phyloP scores from a whole-genome alignment of 2,113 vertebrate species.

The Thunnus thynnus region DNA sequence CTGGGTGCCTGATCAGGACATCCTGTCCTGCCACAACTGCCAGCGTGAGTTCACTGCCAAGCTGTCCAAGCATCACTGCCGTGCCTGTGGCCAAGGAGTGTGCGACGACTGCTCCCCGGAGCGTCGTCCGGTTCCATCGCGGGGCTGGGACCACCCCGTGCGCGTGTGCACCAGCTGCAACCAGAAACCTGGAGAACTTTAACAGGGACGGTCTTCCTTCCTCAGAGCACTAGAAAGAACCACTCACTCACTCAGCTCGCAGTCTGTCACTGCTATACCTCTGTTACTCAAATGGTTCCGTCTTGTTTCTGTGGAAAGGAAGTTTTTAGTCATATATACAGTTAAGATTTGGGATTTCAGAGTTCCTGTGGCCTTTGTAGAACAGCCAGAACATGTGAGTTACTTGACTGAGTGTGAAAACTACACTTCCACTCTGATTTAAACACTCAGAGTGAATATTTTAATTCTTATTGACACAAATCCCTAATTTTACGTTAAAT shows the following conservation, averaged over 20 bases:
- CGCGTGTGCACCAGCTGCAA: slow-evolving; percentile 95
- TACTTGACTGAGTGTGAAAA: slow-evolving; percentile 72
- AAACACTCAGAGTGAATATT: slow-evolving; percentile 64
- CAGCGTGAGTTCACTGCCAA: slow-evolving; percentile 95
- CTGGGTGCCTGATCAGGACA: slow-evolving; percentile 99
- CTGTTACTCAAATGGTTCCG: slow-evolving; percentile 67
- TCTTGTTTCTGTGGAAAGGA: slow-evolving; percentile 70
- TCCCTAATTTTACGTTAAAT: slow-evolving; percentile 65
- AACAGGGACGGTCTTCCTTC: slow-evolving; percentile 80
- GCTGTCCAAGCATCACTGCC: slow-evolving; percentile 98
- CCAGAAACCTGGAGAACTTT: slow-evolving; percentile 97
- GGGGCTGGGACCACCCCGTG: slow-evolving; percentile 99
- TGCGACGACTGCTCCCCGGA: slow-evolving; percentile 95
- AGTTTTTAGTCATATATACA: slow-evolving; percentile 56
- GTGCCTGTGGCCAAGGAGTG: slow-evolving; percentile 98
- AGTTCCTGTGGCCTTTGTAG: slow-evolving; percentile 79
- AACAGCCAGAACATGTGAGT: slow-evolving; percentile 74
- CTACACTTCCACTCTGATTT: slow-evolving; percentile 64
- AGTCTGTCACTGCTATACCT: slow-evolving; percentile 72
- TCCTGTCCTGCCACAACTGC: slow-evolving; percentile 93
- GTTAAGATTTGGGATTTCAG: slow-evolving; percentile 66
- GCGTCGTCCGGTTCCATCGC: slow-evolving; percentile 93
- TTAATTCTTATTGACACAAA: slow-evolving; percentile 65
- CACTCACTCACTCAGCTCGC: slow-evolving; percentile 59
- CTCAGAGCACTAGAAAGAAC: slow-evolving; percentile 65